Percentiles rank a stretch among this genome's conserved stretches.
Evolutionary conservation across 1,140 invertebrate genomes (phyloP).

Genomic region (Episyrphus balteatus): DNA sequence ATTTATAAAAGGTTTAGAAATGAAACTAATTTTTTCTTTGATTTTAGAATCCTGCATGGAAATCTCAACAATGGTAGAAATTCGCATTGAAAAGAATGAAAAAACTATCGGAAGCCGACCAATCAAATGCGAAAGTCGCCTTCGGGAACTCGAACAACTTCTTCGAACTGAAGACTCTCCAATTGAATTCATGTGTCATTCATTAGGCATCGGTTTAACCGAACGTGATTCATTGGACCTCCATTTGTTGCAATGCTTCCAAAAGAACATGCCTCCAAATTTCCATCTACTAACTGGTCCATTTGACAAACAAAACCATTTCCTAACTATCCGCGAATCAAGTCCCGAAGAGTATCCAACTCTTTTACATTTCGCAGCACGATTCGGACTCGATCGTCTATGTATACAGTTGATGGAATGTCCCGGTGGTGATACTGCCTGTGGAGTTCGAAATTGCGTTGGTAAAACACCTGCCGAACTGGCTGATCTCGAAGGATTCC

Average conservation of each 20-base stretch:
- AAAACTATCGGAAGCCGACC: constrained; percentile 61
- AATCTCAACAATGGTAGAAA: constrained; percentile 67
- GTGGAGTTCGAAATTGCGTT: constrained; percentile 64
- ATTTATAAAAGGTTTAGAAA: background rate
- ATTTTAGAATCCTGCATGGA: constrained; percentile 58
- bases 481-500: constrained; percentile 59
- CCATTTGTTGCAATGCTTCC: constrained; percentile 67
- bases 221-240: constrained; percentile 68
- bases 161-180: constrained; percentile 65
- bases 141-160: constrained; percentile 70
- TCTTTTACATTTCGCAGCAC: constrained; percentile 74
- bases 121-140: constrained; percentile 73
- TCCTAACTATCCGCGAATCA: constrained; percentile 27
- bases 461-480: constrained; percentile 69
- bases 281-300: constrained; percentile 58
- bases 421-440: constrained; percentile 67
- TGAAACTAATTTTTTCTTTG: background rate
- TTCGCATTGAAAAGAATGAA: constrained; percentile 67
- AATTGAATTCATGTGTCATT: constrained; percentile 77
- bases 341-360: constrained; percentile 72
- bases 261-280: constrained; percentile 67
- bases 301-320: constrained; percentile 37
- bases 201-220: constrained; percentile 62
- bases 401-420: constrained; percentile 73
- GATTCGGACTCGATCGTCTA: constrained; percentile 71